Conservation (phyloP, 2,888 invertebrate genomes). For the Hofmannophila pseudospretella region DNA sequence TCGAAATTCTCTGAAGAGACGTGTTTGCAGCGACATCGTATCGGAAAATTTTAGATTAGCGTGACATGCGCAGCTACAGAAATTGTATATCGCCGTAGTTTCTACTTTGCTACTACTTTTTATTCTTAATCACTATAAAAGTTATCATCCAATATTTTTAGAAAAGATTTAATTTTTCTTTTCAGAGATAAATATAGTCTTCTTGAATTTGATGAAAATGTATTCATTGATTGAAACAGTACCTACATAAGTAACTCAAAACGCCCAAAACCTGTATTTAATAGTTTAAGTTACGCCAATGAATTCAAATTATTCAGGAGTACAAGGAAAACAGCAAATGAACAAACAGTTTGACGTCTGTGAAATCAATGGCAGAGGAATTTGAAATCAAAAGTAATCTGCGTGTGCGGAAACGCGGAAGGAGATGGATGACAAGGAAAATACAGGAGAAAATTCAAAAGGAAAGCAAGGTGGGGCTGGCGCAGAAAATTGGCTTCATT, state of each 20-base stretch:
- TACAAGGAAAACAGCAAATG: slow-evolving; percentile 5
- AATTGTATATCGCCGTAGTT: too few relatives aligned
- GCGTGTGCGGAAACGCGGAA: slow-evolving; percentile 60
- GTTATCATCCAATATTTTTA: too few relatives aligned
- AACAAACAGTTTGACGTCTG: slow-evolving; percentile 41
- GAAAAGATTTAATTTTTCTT: too few relatives aligned
- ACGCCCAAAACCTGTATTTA: too few relatives aligned
- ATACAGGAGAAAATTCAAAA: slow-evolving; percentile 71
- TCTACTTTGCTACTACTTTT: too few relatives aligned
- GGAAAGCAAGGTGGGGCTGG: slow-evolving; percentile 65
- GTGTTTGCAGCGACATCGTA: slow-evolving; percentile 27
- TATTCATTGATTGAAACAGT: too few relatives aligned
- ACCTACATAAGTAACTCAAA: too few relatives aligned
- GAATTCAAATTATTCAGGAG: not conserved
- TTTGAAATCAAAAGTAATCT: slow-evolving; percentile 73
- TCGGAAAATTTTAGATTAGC: slow-evolving; percentile 13
- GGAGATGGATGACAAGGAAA: slow-evolving; percentile 72
- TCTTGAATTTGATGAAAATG: too few relatives aligned
- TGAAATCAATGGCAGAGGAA: slow-evolving; percentile 64
- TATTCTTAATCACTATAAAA: too few relatives aligned
- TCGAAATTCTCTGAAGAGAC: slow-evolving; percentile 28
- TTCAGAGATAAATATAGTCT: too few relatives aligned
- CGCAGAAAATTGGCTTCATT: slow-evolving; percentile 75
- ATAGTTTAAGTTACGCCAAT: too few relatives aligned
- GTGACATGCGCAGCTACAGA: slow-evolving; percentile 1